Evolutionary conservation across 1,140 invertebrate genomes (phyloP).

Genomic region (Potamilus streckersoni): DNA sequence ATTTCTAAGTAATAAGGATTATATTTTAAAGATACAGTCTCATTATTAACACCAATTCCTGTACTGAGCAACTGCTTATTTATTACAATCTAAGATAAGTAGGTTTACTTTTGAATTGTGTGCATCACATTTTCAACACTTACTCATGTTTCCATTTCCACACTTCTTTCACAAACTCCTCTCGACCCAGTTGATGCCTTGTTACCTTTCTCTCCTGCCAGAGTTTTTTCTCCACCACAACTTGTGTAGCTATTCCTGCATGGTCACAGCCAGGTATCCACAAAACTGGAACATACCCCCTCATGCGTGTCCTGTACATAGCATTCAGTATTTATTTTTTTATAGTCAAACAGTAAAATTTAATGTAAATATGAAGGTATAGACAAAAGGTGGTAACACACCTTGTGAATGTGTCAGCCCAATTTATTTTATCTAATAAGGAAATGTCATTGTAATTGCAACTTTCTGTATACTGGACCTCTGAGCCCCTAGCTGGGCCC

Average conservation of each 20-base stretch:
- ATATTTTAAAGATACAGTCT: background rate
- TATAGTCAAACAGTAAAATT: background rate
- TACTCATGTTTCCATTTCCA: conserved; percentile 98
- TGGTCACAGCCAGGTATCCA: conserved; percentile 99
- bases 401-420: background rate
- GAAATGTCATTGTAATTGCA: no score
- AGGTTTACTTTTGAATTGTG: background rate
- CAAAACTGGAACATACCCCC: conserved; percentile 82
- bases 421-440: background rate
- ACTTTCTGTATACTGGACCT: no score
- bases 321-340: background rate
- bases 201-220: conserved; percentile 70
- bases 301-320: conserved; percentile 87
- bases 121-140: conserved; percentile 41
- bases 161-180: conserved; percentile 86
- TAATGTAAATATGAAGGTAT: background rate
- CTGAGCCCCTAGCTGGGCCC: no score
- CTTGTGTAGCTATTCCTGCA: conserved; percentile 99
- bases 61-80: background rate
- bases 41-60: background rate
- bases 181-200: conserved; percentile 92
- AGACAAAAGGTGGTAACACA: background rate
- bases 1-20: background rate
- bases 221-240: conserved; percentile 83
- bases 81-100: background rate